Conservation (phyloP, 2,113 vertebrate species). For the Cinclus cinclus region DNA sequence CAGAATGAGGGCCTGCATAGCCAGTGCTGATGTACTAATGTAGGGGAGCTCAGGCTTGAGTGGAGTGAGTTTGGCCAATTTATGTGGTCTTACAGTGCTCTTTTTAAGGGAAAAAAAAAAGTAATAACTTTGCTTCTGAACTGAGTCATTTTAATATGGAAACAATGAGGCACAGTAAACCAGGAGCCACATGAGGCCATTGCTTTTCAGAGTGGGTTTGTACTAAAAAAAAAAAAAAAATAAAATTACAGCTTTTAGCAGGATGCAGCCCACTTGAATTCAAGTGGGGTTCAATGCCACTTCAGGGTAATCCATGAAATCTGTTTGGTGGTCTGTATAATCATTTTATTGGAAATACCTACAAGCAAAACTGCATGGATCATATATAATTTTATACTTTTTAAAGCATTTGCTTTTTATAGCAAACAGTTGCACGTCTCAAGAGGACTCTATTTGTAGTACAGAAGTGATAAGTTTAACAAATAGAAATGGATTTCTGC, state of each 20-base stretch:
- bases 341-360: conserved; percentile 17
- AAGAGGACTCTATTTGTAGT: not conserved
- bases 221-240: not conserved
- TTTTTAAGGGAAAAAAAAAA: not conserved
- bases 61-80: not conserved
- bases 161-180: not conserved
- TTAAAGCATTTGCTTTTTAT: conserved; percentile 25
- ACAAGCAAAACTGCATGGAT: not conserved
- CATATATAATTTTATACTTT: not conserved
- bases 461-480: not conserved
- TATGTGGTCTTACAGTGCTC: not conserved
- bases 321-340: not conserved
- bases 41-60: not conserved
- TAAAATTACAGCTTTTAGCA: not conserved
- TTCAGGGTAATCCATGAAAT: not conserved
- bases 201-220: not conserved
- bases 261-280: not conserved
- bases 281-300: not conserved
- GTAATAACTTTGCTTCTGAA: not conserved
- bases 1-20: not conserved
- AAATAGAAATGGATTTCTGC: not conserved
- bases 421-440: not conserved
- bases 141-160: not conserved
- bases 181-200: not conserved
- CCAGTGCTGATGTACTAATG: too few relatives aligned